Evolutionary conservation across 1,140 invertebrate genomes (phyloP), one percentile per base, ranked within the genome.

Genomic region (Drosophila pallidifrons): DNA sequence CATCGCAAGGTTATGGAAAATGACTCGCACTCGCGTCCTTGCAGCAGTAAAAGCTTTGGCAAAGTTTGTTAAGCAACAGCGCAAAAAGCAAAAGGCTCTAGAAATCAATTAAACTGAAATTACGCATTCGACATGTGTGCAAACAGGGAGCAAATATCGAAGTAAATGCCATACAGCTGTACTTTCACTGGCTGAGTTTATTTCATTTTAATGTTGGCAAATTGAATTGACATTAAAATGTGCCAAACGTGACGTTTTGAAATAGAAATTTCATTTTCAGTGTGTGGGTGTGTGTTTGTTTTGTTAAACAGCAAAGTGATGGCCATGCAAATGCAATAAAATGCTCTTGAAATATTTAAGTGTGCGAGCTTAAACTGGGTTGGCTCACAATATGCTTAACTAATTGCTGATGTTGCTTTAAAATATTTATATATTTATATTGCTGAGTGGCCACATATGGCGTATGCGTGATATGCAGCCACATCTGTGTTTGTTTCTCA

Each of bases 71-170:
- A 46, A 60, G 65, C 59, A 49, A 57, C 51, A 59, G 75, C 32
- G 45, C 73, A 80, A 81, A 79, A 81, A 80, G 65, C 65, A 67
- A 63, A 25, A 69, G 82, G 66, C 80, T 71, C 67, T 75, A 52
- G 57, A 80, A 88, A 88, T 83, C 83, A 88, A 88, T 88, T 88
- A 88, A 88, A 81, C 79, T 79, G 74, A 88, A 89, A 88, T 89
- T 89, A 83, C 83, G 83, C 85, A 87, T 87, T 88, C 83, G 80
- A 78, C 85, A 88, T 89, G 85, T 88, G 74, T 80, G 83, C 85
- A 79, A 78, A 80, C 68, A 54, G 69, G 68, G 61, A 71, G 45
- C 46, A 58, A 45, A 25, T 45, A 7, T 38, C 4, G 15, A 16
- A 38, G 15, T 38, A n/a, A 32, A 32, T 15, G 25, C 25, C n/a